Base-by-base conservation (phyloP, 2,888 invertebrate genomes). In the Lycia hirtaria region DNA sequence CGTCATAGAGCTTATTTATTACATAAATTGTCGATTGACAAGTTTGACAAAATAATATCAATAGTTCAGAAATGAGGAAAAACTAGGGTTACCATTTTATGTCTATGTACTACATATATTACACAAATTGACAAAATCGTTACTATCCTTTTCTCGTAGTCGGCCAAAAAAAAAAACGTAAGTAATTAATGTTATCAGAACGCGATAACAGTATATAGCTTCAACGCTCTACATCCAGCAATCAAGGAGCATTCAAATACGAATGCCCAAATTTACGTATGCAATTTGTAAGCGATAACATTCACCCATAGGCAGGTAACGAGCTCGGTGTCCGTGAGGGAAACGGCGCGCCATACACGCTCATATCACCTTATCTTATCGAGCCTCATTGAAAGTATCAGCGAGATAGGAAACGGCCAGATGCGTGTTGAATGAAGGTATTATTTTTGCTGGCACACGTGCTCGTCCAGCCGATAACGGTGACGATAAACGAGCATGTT, bases 361-460 rank as follows among this genome's bases (percentile, higher is more conserved):
- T 54, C 59, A 67, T 68, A 61, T 62, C 57, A 67, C 61, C 38
- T 62, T 63, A 69, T 74, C 74, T 76, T 78, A 77, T 79, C 78
- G 60, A 63, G 69, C 47, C 60, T 56, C 57, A 64, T 58, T 62
- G 56, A 58, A 56, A 50, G 58, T 58, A 64, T 54, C 56, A 37
- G 48, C 24, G 58, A 62, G 62, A 62, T 68, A 49, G 59, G 58
- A 63, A 67, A 64, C 67, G 67, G 64, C 66, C 64, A 72, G 58
- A 60, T 64, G 67, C 64, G 69, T 76, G n/a, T 76, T 85, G 79
- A 85, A 86, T 85, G 83, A 78, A 78, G 81, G 77, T 76, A 78
- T 76, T 72, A 72, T 73, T 74, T 72, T 68, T 56, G 64, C 59
- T 33, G 41, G 59, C 69, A 73, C 82, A 83, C 81, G 84, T 81